Base-by-base conservation (phyloP, 2,113 vertebrate species). In the Forbesichthys papilliferus region DNA sequence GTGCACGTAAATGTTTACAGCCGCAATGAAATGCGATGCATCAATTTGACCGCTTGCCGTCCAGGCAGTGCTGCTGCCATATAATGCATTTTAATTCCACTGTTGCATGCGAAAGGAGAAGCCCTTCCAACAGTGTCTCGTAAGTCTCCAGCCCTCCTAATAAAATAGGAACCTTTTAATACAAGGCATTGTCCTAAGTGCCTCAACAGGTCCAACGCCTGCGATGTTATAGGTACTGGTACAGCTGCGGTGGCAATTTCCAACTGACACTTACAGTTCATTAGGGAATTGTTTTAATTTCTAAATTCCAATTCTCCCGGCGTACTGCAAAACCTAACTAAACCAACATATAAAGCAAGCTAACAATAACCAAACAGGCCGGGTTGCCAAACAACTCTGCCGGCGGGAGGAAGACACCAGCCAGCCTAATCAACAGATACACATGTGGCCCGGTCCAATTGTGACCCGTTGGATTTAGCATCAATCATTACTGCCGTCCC, bases 401-500 rank as follows among this genome's bases (percentile, higher is more conserved):
- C 61, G 63, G 68, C 68, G 57, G 48, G 1, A 65, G 61, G 71
- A 72, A 14, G n/a, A 6, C 56, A 64, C 51, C 9, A 33, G 79
- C 73, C 68, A 67, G 55, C 27, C 6, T 58, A 66, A 81, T 86
- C 81, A 82, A 82, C 84, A 68, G 64, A 68, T 59, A 61, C 84
- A 67, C 86, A 78, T 61, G 59, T 82, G 75, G 85, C 75, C 69
- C 46, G 53, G 55, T 76, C 85, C 80, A 87, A 82, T 69, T 78
- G 69, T 76, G 68, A 82, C 76, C 79, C 74, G 12, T 52, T 57
- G 72, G 82, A 80, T 84, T 79, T 66, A 82, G 78, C 78, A 77
- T 76, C 81, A 68, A 57, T 85, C 86, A 82, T 88, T 86, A 87
- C 51, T 14, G 5, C 67, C 54, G 78, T 87, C 86, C 63, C 55